Evolutionary conservation across 2,797 vertebrate species (phyloP), one percentile per base, ranked within the genome.

Genomic region (Garrulus glandarius): DNA sequence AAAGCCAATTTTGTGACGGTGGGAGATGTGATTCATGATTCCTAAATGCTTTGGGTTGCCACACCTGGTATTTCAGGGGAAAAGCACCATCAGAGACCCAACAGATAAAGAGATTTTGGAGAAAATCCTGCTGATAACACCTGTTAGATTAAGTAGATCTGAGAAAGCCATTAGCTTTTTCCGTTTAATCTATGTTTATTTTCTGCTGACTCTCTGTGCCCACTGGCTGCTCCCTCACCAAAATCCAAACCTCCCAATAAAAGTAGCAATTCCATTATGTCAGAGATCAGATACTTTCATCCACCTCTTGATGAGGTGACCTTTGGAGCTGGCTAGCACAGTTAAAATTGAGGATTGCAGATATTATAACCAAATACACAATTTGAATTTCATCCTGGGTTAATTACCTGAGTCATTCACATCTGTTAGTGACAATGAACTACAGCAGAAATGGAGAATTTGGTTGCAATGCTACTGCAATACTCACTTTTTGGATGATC

Each of bases 371-470:
- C 50, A 89, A 94, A 74, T 68, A 34, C 1, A 70, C 37, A 36
- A 30, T 61, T 14, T 43, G n/a, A 88, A 87, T 68, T 79, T 70
- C 41, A 65, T 74, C 56, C 50, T 1, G 4, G 57, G 39, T 91
- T 95, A 88, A 92, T 91, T 83, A 87, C 72, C 78, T 86, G 76
- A 88, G 44, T 26, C 3, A 1, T 26, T 11, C 69, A 43, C 86
- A 65, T 91, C 81, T 55, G 61, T 50, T 81, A 70, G 87, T n/a
- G n/a, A 41, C 56, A 60, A 55, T 63, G 88, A 95, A 93, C 87
- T 50, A 74, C 63, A 74, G 84, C 72, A 86, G 75, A 87, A 79
- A 86, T 23, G 11, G 53, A 68, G 85, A 87, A 70, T 93, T 89
- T 92, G 65, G 67, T 71, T 71, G 26, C 24, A 50, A 12, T 71